phyloP scores from a whole-genome alignment of 2,113 vertebrate genomes.

The Penelope pileata region DNA sequence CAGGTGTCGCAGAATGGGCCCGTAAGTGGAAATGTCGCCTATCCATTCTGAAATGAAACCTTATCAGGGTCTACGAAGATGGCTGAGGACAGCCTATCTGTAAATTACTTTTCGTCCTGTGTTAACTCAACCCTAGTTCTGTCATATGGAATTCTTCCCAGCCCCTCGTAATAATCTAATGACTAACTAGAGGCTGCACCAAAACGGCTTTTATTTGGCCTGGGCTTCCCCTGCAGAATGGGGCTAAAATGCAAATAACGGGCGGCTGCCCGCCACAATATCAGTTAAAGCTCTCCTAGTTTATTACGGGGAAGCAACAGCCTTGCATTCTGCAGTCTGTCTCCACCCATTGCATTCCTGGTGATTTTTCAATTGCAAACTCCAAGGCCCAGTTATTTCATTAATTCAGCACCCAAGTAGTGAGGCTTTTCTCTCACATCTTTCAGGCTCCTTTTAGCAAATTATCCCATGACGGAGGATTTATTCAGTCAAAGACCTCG shows the following conservation, averaged over 20 bases:
- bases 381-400: conserved; percentile 84
- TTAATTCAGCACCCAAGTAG: conserved; percentile 88
- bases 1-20: conserved; percentile 99
- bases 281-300: conserved; percentile 72
- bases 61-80: conserved; percentile 99
- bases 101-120: conserved; percentile 99
- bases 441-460: conserved; percentile 89
- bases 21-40: conserved; percentile 99
- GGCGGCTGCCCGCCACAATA: conserved; percentile 47
- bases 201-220: conserved; percentile 69
- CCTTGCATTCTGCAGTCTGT: conserved; percentile 71
- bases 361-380: conserved; percentile 87
- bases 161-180: conserved; percentile 96
- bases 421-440: conserved; percentile 83
- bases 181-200: conserved; percentile 85
- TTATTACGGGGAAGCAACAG: conserved; percentile 74
- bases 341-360: conserved; percentile 84
- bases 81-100: conserved; percentile 99
- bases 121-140: conserved; percentile 99
- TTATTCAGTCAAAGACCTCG: conserved; percentile 91
- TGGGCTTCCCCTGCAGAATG: conserved; percentile 58
- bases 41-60: conserved; percentile 99
- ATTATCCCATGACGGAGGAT: conserved; percentile 98
- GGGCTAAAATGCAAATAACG: conserved; percentile 74
- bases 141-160: conserved; percentile 97